These are phyloP conservation scores for Neria commutata DNA, from an alignment of 2,888 invertebrate genomes.

Conservation along the genomic window DNA sequence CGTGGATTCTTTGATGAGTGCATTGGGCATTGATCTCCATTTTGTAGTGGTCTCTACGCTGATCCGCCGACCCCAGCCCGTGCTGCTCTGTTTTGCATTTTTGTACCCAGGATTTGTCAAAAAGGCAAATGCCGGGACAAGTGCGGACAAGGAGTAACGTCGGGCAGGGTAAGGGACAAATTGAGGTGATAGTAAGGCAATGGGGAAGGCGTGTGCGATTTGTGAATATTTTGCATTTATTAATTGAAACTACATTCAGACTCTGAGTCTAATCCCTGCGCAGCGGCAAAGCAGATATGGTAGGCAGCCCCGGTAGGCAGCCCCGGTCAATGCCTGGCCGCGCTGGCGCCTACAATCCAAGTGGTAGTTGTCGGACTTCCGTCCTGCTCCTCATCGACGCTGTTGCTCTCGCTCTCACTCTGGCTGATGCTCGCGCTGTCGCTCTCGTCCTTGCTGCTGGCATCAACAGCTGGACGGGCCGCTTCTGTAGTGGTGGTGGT, in stretches of 20 bases:
- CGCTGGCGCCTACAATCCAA: not conserved
- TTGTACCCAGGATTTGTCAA: no score
- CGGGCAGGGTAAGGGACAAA: no score
- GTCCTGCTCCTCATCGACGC: not conserved
- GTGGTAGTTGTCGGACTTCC: not conserved
- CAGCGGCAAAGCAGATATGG: not conserved
- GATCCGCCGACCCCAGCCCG: no score
- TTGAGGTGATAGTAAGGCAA: no score
- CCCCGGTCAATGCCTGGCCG: not conserved
- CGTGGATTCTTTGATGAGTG: no score
- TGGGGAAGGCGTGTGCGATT: no score
- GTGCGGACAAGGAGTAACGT: no score
- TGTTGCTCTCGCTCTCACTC: not conserved
- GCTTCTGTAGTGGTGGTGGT: not conserved
- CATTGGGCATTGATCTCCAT: no score
- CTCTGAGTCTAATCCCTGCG: not conserved
- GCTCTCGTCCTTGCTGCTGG: not conserved
- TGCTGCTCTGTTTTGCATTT: no score
- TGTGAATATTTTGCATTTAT: not conserved
- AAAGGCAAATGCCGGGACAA: no score
- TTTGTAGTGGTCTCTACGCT: no score
- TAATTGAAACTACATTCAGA: not conserved
- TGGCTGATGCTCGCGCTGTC: not conserved
- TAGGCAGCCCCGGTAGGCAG: not conserved
- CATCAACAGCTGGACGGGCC: not conserved